Conservation (phyloP, 1,140 invertebrate genomes). For the Rhagoletis zephyria region DNA sequence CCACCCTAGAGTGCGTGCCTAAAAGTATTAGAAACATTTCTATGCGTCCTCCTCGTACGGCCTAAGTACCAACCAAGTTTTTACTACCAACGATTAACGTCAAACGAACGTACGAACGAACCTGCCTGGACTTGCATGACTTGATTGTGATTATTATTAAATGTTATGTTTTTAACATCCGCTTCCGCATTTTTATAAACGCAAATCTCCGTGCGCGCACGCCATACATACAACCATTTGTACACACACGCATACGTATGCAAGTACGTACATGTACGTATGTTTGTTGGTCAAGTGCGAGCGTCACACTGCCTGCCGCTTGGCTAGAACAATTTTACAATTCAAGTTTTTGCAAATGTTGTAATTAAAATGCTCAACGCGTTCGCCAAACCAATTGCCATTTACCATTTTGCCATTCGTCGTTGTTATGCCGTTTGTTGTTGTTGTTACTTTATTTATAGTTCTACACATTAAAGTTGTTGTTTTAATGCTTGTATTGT, state of each 20-base stretch:
- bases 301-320: constrained; percentile 8
- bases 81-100: constrained; percentile 7
- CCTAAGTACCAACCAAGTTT: constrained; percentile 3
- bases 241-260: constrained; percentile 24
- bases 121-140: constrained; percentile 63
- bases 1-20: too few relatives aligned
- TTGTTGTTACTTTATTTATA: not conserved
- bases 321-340: constrained; percentile 52
- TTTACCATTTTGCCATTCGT: constrained; percentile 34
- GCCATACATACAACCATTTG: not conserved
- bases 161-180: constrained; percentile 68
- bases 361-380: constrained; percentile 50
- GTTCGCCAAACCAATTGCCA: constrained; percentile 33
- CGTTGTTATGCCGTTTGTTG: not conserved
- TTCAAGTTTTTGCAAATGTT: constrained; percentile 19
- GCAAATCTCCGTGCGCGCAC: constrained; percentile 17
- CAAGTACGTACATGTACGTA: constrained; percentile 7
- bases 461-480: not conserved
- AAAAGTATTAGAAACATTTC: too few relatives aligned
- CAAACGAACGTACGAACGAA: constrained; percentile 25
- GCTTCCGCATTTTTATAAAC: constrained; percentile 71
- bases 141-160: constrained; percentile 67
- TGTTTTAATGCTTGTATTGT: constrained; percentile 11
- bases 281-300: not conserved
- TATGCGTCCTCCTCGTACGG: not conserved